Evolutionary conservation across 2,888 invertebrate species (phyloP), one percentile per base, ranked within the genome.

Genomic region (Tanytarsus gracilentus): DNA sequence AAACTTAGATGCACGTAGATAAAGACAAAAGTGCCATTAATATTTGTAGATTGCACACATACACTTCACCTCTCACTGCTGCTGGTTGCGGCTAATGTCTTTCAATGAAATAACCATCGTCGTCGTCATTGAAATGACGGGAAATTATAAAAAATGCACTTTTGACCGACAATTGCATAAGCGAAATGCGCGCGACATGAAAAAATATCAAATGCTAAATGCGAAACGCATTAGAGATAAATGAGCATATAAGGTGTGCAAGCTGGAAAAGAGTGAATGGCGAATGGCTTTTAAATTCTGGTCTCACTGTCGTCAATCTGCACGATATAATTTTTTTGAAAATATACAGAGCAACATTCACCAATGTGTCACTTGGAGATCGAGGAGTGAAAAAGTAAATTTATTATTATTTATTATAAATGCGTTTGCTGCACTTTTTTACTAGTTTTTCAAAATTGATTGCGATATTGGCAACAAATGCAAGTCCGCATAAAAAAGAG

Each of bases 331-430:
- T n/a, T n/a, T n/a, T n/a, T n/a, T n/a, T n/a, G n/a, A n/a, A n/a
- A n/a, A n/a, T n/a, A n/a, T n/a, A n/a, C n/a, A n/a, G n/a, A n/a
- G 26, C 55, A 40, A 55, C 55, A 55, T 55, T 55, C 55, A 55
- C 55, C 55, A 55, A 40, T 26, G 26, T 55, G 55, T 55, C 55
- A 55, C 55, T 40, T 36, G 11, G 36, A 11, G 14, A 1, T 36
- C 16, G 7, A 36, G 36, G n/a, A n/a, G 36, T 16, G 16, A 9
- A 36, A 36, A 36, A 6, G 14, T 2, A 33, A n/a, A n/a, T 33
- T 33, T 33, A 1, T 2, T 3, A 30, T 9, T 11, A 3, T 30
- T 3, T 30, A 2, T 30, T 30, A n/a, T n/a, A n/a, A n/a, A n/a
- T n/a, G n/a, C n/a, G n/a, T n/a, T n/a, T n/a, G n/a, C n/a, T n/a